These are phyloP conservation scores for Sinhomidia bicolor DNA, from an alignment of 2,888 invertebrate species.

Conservation along the genomic window DNA sequence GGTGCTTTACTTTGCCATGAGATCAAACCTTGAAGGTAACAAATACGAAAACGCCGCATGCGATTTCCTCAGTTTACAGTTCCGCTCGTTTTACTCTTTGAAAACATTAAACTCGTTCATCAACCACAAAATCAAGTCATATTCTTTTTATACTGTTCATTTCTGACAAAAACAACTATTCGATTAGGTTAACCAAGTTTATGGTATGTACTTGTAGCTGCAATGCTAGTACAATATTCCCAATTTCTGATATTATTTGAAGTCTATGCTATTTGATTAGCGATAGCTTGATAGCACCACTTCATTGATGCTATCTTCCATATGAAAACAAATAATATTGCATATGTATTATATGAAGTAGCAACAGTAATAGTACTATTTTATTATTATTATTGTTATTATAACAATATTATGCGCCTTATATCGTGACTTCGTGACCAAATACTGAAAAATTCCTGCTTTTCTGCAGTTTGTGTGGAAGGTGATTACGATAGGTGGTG, in stretches of 20 bases:
- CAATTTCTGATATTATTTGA: background rate
- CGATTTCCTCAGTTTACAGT: too few relatives aligned
- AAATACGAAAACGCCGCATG: too few relatives aligned
- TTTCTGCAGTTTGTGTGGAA: background rate
- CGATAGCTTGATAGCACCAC: background rate
- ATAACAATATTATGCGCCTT: background rate
- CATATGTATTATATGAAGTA: too few relatives aligned
- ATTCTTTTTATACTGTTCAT: background rate
- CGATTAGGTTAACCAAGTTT: background rate
- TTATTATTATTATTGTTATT: background rate
- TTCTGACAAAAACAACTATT: slow-evolving; percentile 8
- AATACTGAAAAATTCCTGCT: background rate
- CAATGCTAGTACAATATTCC: background rate
- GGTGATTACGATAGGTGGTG: background rate
- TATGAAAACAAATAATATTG: background rate
- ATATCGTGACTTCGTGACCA: slow-evolving; percentile 20
- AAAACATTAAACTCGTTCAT: too few relatives aligned
- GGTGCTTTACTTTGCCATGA: too few relatives aligned
- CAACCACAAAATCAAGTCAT: too few relatives aligned
- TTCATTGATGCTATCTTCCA: slow-evolving; percentile 1
- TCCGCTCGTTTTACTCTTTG: too few relatives aligned
- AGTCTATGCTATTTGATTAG: background rate
- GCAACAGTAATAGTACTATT: too few relatives aligned
- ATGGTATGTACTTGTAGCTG: background rate
- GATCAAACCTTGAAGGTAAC: too few relatives aligned